Evolutionary conservation across 2,113 vertebrate genomes (phyloP), one percentile per base, ranked within the genome.

Genomic region (Onychorhynchus coronatus): DNA sequence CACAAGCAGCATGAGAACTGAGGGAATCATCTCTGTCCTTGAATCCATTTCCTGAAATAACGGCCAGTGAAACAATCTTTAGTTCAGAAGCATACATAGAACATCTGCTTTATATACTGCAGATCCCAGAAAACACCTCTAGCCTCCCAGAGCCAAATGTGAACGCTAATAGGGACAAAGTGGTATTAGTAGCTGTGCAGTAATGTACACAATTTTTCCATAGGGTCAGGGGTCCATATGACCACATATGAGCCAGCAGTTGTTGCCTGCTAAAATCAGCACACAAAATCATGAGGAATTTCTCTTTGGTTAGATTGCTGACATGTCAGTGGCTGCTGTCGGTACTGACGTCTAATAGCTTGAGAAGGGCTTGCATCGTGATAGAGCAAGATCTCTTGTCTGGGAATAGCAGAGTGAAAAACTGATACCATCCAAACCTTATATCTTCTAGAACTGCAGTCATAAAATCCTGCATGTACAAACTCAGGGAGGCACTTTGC

Each of bases 281-380:
- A 0, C 31, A 62, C 31, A 42, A 2, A 75, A n/a, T 93, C 24
- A 63, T 88, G 49, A 75, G 70, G 78, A 79, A 49, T 90, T 88
- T 91, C 41, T 37, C 77, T 74, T 80, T 55, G 39, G 35, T 78
- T 93, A 91, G 65, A 28, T 53, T 63, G 52, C 77, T 82, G 81
- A 87, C 4, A 1, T 30, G n/a, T 75, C 4, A 2, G 39, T 0
- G 11, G 33, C 73, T 91, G 58, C 74, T 82, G 56, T 62, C 81
- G 35, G 5, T 87, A 42, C 10, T 0, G 0, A 21, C 21, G 37
- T 68, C 62, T 82, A 13, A 52, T 11, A 50, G 70, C 66, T 91
- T 1, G 14, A 49, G 25, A 15, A 61, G 73, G 41, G 22, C 28
- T 72, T 0, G 3, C 0, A 1, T 28, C 0, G 0, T n/a, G 5